Evolutionary conservation across 1,140 invertebrate species (phyloP).

Genomic region (Drosophila biarmipes): DNA sequence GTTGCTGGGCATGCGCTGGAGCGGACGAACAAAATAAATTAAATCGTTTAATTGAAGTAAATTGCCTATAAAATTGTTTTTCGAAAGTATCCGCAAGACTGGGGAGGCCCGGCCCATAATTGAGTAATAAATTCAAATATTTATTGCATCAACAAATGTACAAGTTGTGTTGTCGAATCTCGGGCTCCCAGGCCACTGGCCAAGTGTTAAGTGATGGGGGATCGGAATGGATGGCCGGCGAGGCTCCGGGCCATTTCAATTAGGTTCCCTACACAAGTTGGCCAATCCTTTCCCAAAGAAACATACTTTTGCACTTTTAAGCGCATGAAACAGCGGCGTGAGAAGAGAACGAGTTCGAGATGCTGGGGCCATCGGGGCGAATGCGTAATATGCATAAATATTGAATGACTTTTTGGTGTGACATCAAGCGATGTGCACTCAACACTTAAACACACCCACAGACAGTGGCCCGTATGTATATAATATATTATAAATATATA

Average conservation of each 20-base stretch:
- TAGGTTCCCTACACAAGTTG: conserved; percentile 48
- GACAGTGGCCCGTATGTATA: not conserved
- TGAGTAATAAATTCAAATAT: conserved; percentile 73
- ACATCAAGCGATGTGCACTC: conserved; percentile 60
- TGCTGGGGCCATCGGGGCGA: conserved; percentile 18
- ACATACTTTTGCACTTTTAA: conserved; percentile 58
- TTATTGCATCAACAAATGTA: conserved; percentile 66
- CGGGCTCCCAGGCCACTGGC: not conserved
- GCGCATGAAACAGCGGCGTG: not conserved
- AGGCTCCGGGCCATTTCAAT: conserved; percentile 55
- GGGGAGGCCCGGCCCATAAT: conserved; percentile 39
- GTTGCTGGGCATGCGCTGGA: conserved; percentile 31
- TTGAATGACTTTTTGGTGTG: conserved; percentile 61
- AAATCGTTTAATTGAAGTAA: conserved; percentile 75
- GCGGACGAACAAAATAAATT: conserved; percentile 76
- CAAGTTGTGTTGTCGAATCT: conserved; percentile 40
- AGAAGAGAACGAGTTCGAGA: conserved; percentile 2
- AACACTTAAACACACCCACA: conserved; percentile 42
- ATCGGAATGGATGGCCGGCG: not conserved
- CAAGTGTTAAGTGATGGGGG: conserved; percentile 45
- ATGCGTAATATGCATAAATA: conserved; percentile 62
- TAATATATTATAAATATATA: no score
- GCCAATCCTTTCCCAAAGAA: conserved; percentile 35
- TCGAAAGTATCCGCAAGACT: conserved; percentile 36
- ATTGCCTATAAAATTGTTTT: conserved; percentile 69